Evolutionary conservation across 2,113 vertebrate genomes (phyloP).

Genomic region (Chamaea fasciata): DNA sequence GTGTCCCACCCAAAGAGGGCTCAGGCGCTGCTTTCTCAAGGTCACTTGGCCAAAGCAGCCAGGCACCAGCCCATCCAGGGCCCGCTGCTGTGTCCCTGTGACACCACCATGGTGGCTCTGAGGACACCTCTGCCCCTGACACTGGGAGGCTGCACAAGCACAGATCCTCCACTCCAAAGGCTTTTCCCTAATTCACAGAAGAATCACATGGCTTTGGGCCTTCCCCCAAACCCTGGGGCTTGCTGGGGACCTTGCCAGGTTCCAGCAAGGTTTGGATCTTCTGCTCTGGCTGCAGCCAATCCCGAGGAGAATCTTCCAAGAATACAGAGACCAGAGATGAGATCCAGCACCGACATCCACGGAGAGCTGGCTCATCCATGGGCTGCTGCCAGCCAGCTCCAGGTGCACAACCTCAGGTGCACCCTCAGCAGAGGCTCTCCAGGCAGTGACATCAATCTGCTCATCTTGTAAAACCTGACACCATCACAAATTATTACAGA

Average conservation of each 20-base stretch:
- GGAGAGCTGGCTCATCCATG: rapidly evolving
- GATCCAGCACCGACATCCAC: rapidly evolving
- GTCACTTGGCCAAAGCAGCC: neutral
- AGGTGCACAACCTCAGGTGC: neutral
- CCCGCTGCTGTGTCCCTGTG: rapidly evolving
- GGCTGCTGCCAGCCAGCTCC: neutral
- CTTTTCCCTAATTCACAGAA: neutral
- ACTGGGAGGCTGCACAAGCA: neutral
- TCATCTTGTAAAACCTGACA: neutral
- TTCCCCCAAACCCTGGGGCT: neutral
- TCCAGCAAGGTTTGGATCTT: neutral
- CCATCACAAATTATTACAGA: neutral
- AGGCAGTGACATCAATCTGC: neutral
- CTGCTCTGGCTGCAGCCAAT: neutral
- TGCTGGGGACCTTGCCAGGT: neutral
- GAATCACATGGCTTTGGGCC: rapidly evolving
- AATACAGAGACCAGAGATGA: neutral
- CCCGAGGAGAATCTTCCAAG: neutral
- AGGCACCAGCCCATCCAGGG: rapidly evolving
- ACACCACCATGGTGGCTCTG: rapidly evolving
- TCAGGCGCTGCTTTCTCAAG: neutral
- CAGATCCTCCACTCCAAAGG: neutral
- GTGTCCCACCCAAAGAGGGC: neutral
- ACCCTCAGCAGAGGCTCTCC: neutral
- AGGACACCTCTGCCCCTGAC: rapidly evolving